Percentiles rank a stretch among this genome's conserved stretches.
Conservation (phyloP, 1,140 invertebrate genomes). For the Pinna nobilis region DNA sequence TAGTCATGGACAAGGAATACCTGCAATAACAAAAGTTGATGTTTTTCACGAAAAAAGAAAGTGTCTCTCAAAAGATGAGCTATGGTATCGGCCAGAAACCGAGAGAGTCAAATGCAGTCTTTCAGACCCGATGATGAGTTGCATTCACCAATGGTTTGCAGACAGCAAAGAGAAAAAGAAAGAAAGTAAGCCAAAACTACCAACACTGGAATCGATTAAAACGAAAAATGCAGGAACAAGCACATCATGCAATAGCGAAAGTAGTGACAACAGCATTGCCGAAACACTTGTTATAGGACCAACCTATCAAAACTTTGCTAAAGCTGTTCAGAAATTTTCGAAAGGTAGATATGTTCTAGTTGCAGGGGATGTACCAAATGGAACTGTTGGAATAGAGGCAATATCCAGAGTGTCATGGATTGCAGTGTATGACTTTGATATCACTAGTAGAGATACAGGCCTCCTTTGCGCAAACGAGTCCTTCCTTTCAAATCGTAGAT, state of each 20-base stretch:
- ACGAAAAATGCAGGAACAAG: neutral
- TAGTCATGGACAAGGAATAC: neutral
- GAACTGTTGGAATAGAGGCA: slow-evolving; percentile 25
- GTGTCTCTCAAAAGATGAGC: neutral
- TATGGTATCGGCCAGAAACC: neutral
- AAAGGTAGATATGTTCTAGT: slow-evolving; percentile 21
- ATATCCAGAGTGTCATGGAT: slow-evolving; percentile 50
- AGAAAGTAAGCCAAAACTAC: neutral
- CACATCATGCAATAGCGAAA: neutral
- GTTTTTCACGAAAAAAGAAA: neutral
- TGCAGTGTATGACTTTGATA: slow-evolving; percentile 56
- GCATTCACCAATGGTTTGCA: slow-evolving; percentile 17
- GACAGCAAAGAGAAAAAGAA: neutral
- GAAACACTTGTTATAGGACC: neutral
- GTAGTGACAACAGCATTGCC: neutral
- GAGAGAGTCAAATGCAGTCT: neutral
- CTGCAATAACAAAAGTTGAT: neutral
- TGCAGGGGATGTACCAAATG: slow-evolving; percentile 6
- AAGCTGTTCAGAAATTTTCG: neutral
- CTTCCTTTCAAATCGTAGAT: slow-evolving; percentile 29
- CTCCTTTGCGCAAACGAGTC: slow-evolving; percentile 42
- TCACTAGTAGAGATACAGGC: slow-evolving; percentile 39
- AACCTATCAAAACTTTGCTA: neutral
- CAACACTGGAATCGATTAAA: neutral
- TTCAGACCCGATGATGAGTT: neutral